These are phyloP conservation scores for Ophiothrix spiculata DNA, from an alignment of 35 echinoderm and acorn worm species.

Conservation along the genomic window DNA sequence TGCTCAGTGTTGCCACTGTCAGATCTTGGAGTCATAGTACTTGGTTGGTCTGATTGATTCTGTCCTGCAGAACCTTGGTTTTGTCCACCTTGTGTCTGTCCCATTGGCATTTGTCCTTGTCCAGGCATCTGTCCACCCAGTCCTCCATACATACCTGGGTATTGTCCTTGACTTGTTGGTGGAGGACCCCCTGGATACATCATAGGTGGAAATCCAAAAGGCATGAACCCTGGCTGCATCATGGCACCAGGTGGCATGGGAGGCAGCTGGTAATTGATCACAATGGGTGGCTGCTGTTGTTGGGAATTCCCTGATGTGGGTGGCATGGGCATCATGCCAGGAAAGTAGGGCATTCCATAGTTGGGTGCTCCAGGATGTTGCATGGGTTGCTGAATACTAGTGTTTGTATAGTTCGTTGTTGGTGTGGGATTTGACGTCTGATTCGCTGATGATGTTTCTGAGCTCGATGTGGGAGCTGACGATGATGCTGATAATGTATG, in stretches of 20 bases:
- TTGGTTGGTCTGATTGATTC: neutral
- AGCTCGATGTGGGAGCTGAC: neutral
- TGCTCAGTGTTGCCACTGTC: neutral
- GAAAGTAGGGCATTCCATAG: neutral
- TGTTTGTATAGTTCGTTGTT: neutral
- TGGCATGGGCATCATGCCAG: neutral
- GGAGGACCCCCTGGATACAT: neutral
- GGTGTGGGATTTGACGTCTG: neutral
- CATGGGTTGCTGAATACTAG: neutral
- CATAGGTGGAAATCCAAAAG: neutral
- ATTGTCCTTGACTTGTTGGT: neutral
- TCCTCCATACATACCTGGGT: neutral
- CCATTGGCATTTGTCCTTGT: neutral
- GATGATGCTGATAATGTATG: neutral
- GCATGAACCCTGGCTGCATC: conserved; percentile 3
- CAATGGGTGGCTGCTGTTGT: neutral
- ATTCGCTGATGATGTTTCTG: neutral
- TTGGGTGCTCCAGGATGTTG: neutral
- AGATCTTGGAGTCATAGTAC: neutral
- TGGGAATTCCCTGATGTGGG: neutral
- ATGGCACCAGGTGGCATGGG: neutral
- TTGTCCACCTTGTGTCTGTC: neutral
- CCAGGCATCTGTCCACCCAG: neutral
- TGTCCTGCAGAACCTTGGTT: neutral
- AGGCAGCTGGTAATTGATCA: neutral